These are phyloP conservation scores for Aelia acuminata DNA, from an alignment of 2,888 invertebrate species.

Conservation along the genomic window DNA sequence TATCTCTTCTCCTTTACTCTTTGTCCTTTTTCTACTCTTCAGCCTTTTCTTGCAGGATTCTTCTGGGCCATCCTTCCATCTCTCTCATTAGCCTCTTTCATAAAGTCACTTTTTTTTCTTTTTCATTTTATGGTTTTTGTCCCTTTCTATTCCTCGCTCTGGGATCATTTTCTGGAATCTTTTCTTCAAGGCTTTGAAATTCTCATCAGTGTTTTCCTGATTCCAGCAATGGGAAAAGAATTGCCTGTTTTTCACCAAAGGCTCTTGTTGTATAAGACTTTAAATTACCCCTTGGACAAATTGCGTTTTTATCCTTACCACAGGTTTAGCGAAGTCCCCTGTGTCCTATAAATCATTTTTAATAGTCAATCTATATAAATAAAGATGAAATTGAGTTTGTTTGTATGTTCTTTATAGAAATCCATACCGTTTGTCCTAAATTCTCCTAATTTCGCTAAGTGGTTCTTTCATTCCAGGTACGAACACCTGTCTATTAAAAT, in stretches of 20 bases:
- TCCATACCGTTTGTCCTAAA: too few relatives aligned
- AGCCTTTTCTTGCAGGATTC: conserved; percentile 5
- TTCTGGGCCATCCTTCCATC: conserved; percentile 12
- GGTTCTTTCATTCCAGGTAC: too few relatives aligned
- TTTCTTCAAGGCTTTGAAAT: conserved; percentile 29
- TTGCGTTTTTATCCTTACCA: conserved; percentile 34
- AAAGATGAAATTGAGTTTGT: too few relatives aligned
- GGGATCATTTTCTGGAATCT: conserved; percentile 42
- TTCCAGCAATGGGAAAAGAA: conserved; percentile 42
- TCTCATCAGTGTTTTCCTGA: conserved; percentile 25
- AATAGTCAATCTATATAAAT: too few relatives aligned
- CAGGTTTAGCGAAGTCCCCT: neutral
- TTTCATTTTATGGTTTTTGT: neutral
- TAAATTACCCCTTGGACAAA: conserved; percentile 21
- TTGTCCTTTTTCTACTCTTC: neutral
- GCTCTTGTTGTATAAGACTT: conserved; percentile 8
- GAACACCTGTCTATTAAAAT: too few relatives aligned
- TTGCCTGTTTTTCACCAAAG: conserved; percentile 45
- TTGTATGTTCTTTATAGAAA: too few relatives aligned
- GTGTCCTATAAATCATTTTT: too few relatives aligned
- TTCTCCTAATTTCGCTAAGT: too few relatives aligned
- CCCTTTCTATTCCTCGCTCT: neutral
- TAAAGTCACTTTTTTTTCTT: neutral
- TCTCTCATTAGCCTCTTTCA: conserved; percentile 46
- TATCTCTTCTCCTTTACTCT: neutral